phyloP scores from a whole-genome alignment of 2,797 vertebrate genomes.

The Falco columbarius region DNA sequence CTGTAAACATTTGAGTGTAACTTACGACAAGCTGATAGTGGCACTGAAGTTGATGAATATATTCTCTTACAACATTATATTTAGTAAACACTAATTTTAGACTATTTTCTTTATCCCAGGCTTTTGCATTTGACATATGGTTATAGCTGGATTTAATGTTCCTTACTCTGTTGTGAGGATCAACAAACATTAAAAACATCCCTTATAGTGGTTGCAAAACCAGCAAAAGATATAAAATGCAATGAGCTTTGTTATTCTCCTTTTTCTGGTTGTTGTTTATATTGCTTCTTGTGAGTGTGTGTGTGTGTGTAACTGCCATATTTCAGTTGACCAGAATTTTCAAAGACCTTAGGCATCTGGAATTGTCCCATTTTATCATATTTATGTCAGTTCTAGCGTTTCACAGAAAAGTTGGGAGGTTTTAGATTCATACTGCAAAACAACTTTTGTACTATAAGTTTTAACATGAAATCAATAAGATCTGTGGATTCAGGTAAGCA shows the following conservation, averaged over 20 bases:
- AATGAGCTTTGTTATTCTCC: background rate
- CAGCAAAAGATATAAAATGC: background rate
- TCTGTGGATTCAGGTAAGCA: conserved; percentile 36
- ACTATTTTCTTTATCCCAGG: conserved; percentile 12
- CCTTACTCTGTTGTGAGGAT: background rate
- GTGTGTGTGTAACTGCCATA: background rate
- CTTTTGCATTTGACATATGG: background rate
- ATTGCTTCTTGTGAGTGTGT: background rate
- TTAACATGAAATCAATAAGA: conserved; percentile 15
- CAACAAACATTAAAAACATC: background rate
- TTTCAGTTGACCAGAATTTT: background rate
- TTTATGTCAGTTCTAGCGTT: conserved; percentile 44
- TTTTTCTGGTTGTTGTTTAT: background rate
- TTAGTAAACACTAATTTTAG: conserved; percentile 21
- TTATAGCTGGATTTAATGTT: conserved; percentile 14
- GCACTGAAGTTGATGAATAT: background rate
- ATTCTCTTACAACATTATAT: background rate
- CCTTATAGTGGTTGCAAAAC: background rate
- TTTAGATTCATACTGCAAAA: conserved; percentile 51
- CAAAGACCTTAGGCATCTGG: background rate
- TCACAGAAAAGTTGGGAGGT: conserved; percentile 19
- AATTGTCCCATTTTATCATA: conserved; percentile 36
- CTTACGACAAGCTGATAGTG: background rate
- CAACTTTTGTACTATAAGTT: background rate
- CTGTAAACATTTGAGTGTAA: background rate